Evolutionary conservation across 2,888 invertebrate genomes (phyloP), one percentile per base, ranked within the genome.

Genomic region (Pristionchus japonicus): DNA sequence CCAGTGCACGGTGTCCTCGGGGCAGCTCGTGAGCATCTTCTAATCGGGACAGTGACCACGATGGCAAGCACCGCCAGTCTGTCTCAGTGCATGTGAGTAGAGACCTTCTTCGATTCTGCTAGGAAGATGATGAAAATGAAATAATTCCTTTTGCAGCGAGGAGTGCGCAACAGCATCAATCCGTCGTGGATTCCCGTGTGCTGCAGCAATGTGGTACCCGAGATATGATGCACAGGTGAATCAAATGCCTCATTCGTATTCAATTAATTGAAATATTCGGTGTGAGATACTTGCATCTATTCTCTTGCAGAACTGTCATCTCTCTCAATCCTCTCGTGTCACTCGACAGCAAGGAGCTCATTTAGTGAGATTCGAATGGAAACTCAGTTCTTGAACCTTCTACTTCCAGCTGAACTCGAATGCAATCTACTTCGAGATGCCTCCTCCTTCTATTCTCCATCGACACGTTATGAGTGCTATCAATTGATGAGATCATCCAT

Each of bases 351-450:
- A 47, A 17, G 70, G 70, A 47, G 67, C 86, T 6, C 47, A 86
- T 70, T 40, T 70, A 23, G 86, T 86, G 9, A 70, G 86, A 1
- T 9, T 1, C 27, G 6, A 34, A 31, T 0, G 15, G 7, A 70
- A n/a, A 64, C 23, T 31, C 40, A 77, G 3, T 2, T 40, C 0
- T 13, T 77, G n/a, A 43, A n/a, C 23, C 40, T 34, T 27, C n/a
- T 70, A 2, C 13, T 77, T 84, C 64, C 47, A 86, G 86, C 15
- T 70, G 86, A 86, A 86, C 34, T 70, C 86, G 70, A 67, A 86
- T 57, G 34, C 86, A n/a, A 86, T 86, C 34, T 86, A 86, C 86
- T 86, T 86, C 86, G 86, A 86, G 49, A 70, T 86, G 86, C 86
- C 86, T 37, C 86, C 85, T n/a, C 40, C 64, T 23, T 64, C 85